Conservation (phyloP, 2,888 invertebrate species). For the Drosophila anceps region DNA sequence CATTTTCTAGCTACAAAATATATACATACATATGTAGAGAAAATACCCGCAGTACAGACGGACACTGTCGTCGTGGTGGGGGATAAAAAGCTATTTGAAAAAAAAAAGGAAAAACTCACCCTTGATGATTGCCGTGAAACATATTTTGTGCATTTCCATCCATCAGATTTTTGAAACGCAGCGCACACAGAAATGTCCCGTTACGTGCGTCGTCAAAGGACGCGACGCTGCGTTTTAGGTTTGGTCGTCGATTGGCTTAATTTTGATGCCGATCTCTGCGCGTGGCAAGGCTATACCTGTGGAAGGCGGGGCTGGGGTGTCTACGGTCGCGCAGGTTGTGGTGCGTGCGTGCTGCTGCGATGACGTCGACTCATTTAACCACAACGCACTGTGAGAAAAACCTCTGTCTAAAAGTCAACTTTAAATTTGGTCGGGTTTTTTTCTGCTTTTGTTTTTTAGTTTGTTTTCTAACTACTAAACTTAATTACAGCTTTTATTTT, state of each 20-base stretch:
- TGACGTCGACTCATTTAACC: constrained; percentile 50
- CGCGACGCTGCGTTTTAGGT: constrained; percentile 77
- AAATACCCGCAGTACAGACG: neutral
- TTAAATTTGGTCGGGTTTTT: constrained; percentile 32
- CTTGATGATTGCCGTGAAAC: constrained; percentile 88
- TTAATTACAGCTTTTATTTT: constrained; percentile 71
- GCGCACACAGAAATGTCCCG: constrained; percentile 80
- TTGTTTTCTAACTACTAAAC: constrained; percentile 76
- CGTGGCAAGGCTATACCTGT: constrained; percentile 43
- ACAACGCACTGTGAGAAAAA: constrained; percentile 40
- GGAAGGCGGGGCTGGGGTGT: constrained; percentile 1
- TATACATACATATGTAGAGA: neutral
- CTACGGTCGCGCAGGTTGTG: constrained; percentile 24
- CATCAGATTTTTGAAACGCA: constrained; percentile 85
- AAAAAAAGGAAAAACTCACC: constrained; percentile 79
- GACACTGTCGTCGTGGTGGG: neutral
- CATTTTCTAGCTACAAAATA: neutral
- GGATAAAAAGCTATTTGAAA: neutral
- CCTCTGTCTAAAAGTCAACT: constrained; percentile 16
- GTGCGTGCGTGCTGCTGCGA: constrained; percentile 30
- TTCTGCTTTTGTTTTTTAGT: constrained; percentile 26
- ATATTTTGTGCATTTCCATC: constrained; percentile 86
- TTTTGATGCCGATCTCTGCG: constrained; percentile 80
- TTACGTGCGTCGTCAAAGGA: constrained; percentile 78
- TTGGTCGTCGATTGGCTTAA: constrained; percentile 76